Base-by-base conservation (phyloP, 2,797 vertebrate species). In the Pterois miles region DNA sequence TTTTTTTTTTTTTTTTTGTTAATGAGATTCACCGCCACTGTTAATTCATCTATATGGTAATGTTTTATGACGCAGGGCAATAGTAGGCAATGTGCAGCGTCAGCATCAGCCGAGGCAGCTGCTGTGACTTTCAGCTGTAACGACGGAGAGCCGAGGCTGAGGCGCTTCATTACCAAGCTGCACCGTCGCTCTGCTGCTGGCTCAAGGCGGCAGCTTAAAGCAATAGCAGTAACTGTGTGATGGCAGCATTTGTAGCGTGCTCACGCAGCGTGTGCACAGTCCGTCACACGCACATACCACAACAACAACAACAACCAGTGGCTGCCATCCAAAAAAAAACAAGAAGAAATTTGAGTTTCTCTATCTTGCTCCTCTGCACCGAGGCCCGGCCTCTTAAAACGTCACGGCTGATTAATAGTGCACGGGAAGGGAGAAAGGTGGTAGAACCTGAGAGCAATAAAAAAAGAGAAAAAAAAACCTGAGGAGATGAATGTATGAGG, bases 11-110 rank as follows among this genome's bases (percentile, higher is more conserved):
- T 8, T 25, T 29, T n/a, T 31, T 8, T 40, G 33, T 57, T 88
- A 82, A 86, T 80, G 72, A 81, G 71, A 88, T 83, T 71, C 73
- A 34, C 40, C 38, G 1, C 57, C 46, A 2, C 57, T 23, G 78
- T 71, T 89, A 88, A 89, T 92, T 86, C 85, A 88, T 89, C 74
- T 85, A 64, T 82, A 86, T 90, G 86, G 53, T 84, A 83, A 89
- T 86, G 85, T 40, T 58, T 40, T 10, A 59, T 91, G 92, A 92
- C 76, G 82, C 85, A 27, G 65, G 54, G 75, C 71, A 1, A 53
- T 66, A 83, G 87, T 66, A 56, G 69, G 23, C 56, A 50, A 80
- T 78, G 25, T 86, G 93, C 89, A 31, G 78, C 31, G 68, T 93
- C 88, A 92, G 91, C 92, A 31, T 23, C 57, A 40, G 74, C 76